phyloP scores from a whole-genome alignment of 1,140 invertebrate species.

The Amphibalanus amphitrite region DNA sequence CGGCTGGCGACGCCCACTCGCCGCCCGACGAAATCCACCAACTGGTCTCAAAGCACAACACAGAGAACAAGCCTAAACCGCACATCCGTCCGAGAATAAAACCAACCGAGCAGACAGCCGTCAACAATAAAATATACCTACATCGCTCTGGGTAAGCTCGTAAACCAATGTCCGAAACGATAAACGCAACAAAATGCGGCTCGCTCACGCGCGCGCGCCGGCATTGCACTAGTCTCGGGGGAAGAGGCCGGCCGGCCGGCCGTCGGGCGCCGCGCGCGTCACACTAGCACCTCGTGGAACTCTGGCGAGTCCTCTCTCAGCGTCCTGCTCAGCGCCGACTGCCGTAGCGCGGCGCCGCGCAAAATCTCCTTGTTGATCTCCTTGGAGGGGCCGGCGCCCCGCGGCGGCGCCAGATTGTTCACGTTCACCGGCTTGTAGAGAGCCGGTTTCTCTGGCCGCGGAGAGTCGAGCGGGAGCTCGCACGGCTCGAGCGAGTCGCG shows the following conservation, averaged over 20 bases:
- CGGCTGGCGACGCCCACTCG: no score
- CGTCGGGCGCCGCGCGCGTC: background rate
- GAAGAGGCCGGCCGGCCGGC: no score
- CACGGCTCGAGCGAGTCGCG: background rate
- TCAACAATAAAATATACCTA: slow-evolving; percentile 1
- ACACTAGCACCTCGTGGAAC: background rate
- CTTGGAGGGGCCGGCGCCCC: background rate
- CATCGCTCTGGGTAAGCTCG: background rate
- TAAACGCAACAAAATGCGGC: background rate
- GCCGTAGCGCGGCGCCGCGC: no score
- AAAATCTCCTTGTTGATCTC: background rate
- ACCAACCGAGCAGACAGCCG: background rate
- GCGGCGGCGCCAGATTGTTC: slow-evolving; percentile 6
- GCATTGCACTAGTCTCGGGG: background rate
- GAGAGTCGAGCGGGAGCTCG: background rate
- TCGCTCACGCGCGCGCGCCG: no score
- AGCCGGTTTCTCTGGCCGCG: background rate
- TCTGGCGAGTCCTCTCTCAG: background rate
- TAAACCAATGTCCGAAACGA: background rate
- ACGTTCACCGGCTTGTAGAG: slow-evolving; percentile 8
- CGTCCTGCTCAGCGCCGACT: background rate
- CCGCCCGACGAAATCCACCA: no score
- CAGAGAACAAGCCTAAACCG: background rate
- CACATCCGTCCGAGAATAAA: background rate
- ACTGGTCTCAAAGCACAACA: background rate